A percentile compares a stretch with the other conserved stretches of the same genome.
Evolutionary conservation across 2,113 vertebrate species (phyloP).

Genomic region (Steatornis caripensis): DNA sequence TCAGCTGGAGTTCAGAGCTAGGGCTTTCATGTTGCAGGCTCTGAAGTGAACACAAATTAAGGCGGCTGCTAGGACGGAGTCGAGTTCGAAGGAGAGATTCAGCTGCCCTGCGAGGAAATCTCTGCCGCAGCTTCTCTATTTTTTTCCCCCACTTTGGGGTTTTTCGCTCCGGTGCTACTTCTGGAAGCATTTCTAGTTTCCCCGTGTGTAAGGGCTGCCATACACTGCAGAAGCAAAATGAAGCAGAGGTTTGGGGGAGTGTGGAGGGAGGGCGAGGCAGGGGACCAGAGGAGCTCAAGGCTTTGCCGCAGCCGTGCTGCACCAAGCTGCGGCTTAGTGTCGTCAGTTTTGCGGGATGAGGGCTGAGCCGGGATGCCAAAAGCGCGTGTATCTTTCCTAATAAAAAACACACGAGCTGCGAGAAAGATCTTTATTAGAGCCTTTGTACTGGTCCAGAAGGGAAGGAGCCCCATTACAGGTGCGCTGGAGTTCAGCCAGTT

Average conservation of each 20-base stretch:
- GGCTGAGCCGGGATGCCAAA: not conserved
- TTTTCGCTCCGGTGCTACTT: not conserved
- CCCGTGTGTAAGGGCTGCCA: accelerated
- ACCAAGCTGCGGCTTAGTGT: not conserved
- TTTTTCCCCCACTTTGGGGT: not conserved
- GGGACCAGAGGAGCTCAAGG: not conserved
- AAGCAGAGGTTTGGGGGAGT: not conserved
- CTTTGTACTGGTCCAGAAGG: conserved; percentile 5
- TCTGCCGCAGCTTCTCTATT: not conserved
- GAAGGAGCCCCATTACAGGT: conserved; percentile 35
- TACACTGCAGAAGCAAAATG: not conserved
- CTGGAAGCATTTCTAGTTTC: not conserved
- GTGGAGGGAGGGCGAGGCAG: not conserved
- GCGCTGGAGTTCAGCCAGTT: not conserved
- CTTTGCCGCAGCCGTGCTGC: not conserved
- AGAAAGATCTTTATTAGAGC: conserved; percentile 20
- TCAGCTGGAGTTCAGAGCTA: conserved; percentile 56
- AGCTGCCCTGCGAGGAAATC: not conserved
- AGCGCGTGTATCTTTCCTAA: not conserved
- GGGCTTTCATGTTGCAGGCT: conserved; percentile 50
- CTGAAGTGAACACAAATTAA: conserved; percentile 61
- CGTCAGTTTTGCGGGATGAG: not conserved
- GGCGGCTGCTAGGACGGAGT: not conserved
- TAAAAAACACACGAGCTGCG: not conserved
- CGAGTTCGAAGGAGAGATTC: not conserved